A percentile compares a stretch with the other conserved stretches of the same genome.
Evolutionary conservation across 2,888 invertebrate genomes (phyloP).

Genomic region (Andrena dorsata): DNA sequence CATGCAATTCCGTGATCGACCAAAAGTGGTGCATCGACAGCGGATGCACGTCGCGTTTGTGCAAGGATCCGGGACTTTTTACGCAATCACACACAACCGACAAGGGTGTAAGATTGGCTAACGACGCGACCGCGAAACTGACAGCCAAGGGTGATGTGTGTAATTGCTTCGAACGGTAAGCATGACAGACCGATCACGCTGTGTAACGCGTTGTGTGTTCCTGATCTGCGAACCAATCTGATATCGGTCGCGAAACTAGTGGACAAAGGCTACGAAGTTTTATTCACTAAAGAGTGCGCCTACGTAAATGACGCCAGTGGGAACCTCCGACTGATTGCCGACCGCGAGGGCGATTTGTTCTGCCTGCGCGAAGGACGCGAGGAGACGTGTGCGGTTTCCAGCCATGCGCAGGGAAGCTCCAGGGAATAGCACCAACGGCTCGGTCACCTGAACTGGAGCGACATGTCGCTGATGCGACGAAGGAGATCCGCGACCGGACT

Average conservation of each 20-base stretch:
- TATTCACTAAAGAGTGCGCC: background rate
- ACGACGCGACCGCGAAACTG: background rate
- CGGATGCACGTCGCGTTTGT: conserved; percentile 45
- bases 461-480: background rate
- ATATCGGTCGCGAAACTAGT: conserved; percentile 8
- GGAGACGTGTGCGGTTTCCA: background rate
- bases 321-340: background rate
- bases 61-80: conserved; percentile 8
- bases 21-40: conserved; percentile 27
- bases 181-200: conserved; percentile 1
- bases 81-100: background rate
- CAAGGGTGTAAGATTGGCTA: conserved; percentile 24
- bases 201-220: background rate
- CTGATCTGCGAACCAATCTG: background rate
- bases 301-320: background rate
- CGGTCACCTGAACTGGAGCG: background rate
- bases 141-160: conserved; percentile 14
- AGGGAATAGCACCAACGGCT: background rate
- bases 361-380: background rate
- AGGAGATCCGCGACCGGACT: background rate
- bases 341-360: conserved; percentile 1
- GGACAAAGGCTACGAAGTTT: background rate
- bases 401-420: background rate
- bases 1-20: no score
- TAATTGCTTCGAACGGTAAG: background rate